Evolutionary conservation across 2,797 vertebrate species (phyloP), one percentile per base, ranked within the genome.

Genomic region (Leptoclinus maculatus): DNA sequence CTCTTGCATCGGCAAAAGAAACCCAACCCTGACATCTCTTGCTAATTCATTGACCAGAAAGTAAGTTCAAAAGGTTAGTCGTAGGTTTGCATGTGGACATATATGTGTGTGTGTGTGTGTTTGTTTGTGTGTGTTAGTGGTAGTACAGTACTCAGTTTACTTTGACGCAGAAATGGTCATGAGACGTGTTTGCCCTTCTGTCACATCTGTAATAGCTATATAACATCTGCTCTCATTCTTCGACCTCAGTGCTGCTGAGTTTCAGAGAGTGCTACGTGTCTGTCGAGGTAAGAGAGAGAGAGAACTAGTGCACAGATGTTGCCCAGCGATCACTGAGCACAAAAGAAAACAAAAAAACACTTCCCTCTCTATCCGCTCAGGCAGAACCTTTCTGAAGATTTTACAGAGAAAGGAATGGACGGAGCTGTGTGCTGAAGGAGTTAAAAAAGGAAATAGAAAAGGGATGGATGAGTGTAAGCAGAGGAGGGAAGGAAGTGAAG

Each of bases 1-100:
- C 70, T 79, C 69, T 49, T 23, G 11, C 85, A 66, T 39, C 62
- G 73, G 66, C 64, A 76, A 66, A 36, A 83, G 89, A 93, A 93
- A 93, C 87, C 83, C 72, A 89, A 93, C 59, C 68, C 91, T 89
- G 88, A 88, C 86, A 79, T 87, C 64, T 88, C 76, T 68, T 39
- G 34, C 81, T 86, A 88, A 90, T 90, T 87, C 74, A 81, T 67
- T 86, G 75, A 88, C 76, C 80, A 82, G 70, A 87, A 66, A 78
- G 66, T 36, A 59, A 89, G 88, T 87, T 93, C 83, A 91, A 90
- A 92, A 84, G 79, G 78, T 88, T 83, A 79, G 66, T 69, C 85
- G 59, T 23, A 77, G 41, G 64, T 79, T 83, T 84, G 72, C 53
- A 27, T 59, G 60, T 21, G 38, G 21, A 19, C 1, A 2, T 39